Evolutionary conservation across 2,888 invertebrate species (phyloP).

Genomic region (Epirrhoe tristata): DNA sequence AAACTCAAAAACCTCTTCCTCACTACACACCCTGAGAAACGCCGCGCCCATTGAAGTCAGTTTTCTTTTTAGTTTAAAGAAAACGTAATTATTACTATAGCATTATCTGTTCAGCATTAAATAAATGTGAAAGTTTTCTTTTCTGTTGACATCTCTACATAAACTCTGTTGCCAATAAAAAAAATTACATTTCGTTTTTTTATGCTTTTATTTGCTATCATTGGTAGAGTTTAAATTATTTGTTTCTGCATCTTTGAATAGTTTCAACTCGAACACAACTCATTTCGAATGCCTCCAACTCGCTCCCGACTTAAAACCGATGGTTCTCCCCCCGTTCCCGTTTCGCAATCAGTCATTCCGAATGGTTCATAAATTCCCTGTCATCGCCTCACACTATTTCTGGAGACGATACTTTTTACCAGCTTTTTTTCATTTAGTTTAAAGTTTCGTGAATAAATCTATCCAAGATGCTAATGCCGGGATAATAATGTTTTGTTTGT

Average conservation of each 20-base stretch:
- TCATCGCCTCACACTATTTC: slow-evolving; percentile 78
- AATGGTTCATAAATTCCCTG: slow-evolving; percentile 83
- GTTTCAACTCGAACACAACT: slow-evolving; percentile 9
- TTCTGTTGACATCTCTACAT: too few species aligned
- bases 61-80: too few species aligned
- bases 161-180: too few species aligned
- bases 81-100: too few species aligned
- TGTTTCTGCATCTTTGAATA: not conserved
- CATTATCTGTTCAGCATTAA: too few species aligned
- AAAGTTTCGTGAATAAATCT: slow-evolving; percentile 51
- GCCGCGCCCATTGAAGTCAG: too few species aligned
- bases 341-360: slow-evolving; percentile 77
- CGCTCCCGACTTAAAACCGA: slow-evolving; percentile 6
- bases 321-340: slow-evolving; percentile 48
- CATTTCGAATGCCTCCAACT: not conserved
- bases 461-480: slow-evolving; percentile 41
- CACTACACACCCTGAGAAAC: too few species aligned
- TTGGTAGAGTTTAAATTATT: too few species aligned
- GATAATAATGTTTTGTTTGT: slow-evolving; percentile 36
- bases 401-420: slow-evolving; percentile 50
- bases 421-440: slow-evolving; percentile 29
- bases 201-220: too few species aligned
- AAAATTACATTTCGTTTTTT: too few species aligned
- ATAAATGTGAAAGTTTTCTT: too few species aligned
- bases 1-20: too few species aligned